Base-by-base conservation (phyloP, 2,888 invertebrate species). In the Subacronicta megacephala region DNA sequence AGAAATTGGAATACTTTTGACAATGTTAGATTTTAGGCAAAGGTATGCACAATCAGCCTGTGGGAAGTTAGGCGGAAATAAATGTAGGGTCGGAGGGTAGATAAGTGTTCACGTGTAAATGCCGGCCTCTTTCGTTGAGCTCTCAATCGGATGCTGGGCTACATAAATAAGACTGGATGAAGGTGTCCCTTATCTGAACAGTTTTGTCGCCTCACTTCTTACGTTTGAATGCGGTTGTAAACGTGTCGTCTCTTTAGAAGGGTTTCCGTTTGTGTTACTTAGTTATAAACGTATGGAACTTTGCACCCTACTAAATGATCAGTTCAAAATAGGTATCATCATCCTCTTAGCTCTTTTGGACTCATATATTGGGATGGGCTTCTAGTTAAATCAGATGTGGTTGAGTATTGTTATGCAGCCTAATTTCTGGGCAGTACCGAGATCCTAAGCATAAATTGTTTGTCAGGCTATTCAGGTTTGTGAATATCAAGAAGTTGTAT, bases 141-240 rank as follows among this genome's bases (percentile, higher is more conserved):
- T 90, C 92, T 92, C 93, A 92, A 92, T 93, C 90, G 93, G 92
- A 92, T 83, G 90, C 84, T 72, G 82, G 72, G 90, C 88, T 90
- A 91, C 93, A 93, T 93, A 94, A 93, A 93, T 92, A 93, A 91
- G 87, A 83, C 83, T 87, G 88, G 87, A 89, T 91, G 88, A 88
- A 87, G 88, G 88, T 86, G 80, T 69, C 72, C 78, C 88, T 90
- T 92, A 92, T 91, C 92, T 83, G 71, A 72, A 79, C 70, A 74
- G 70, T 82, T 80, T 82, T 80, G 82, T 82, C 83, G 79, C 78
- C 79, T 78, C 82, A 83, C 83, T 86, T 84, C 83, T 84, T 81
- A 83, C 82, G 77, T 87, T 81, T 84, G 83, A 84, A 84, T 83
- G 77, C 64, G 78, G 70, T 80, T 74, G 72, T 76, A 75, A 72